Evolutionary conservation across 2,797 vertebrate species (phyloP).

Genomic region (Etheostoma nigrum): DNA sequence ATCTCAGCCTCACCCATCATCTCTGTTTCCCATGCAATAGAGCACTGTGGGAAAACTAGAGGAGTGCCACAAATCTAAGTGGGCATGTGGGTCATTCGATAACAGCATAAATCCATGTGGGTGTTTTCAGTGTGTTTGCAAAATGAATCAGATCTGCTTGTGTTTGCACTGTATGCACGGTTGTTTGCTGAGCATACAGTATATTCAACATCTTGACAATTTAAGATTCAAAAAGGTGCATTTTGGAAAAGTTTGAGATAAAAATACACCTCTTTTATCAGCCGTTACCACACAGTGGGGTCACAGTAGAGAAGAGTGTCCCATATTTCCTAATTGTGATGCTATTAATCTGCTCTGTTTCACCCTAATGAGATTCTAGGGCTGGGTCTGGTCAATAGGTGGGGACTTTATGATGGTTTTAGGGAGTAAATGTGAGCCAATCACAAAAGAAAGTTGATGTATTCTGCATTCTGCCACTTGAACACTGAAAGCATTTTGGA

Average conservation of each 20-base stretch:
- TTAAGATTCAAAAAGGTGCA: background rate
- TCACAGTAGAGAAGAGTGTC: slow-evolving; percentile 5
- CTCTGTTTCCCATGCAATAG: slow-evolving; percentile 68
- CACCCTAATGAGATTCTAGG: slow-evolving; percentile 10
- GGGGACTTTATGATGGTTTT: slow-evolving; percentile 4
- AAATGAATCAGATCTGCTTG: slow-evolving; percentile 17
- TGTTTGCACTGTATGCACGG: slow-evolving; percentile 4
- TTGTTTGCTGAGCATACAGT: slow-evolving; percentile 1
- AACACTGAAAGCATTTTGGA: slow-evolving; percentile 7
- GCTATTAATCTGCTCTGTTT: slow-evolving; percentile 14
- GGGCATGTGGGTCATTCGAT: slow-evolving; percentile 66
- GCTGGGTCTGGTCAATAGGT: slow-evolving; percentile 23
- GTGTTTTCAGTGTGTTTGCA: slow-evolving; percentile 37
- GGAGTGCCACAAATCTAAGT: slow-evolving; percentile 60
- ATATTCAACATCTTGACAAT: slow-evolving; percentile 7
- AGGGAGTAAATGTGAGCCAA: background rate
- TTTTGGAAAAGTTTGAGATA: background rate
- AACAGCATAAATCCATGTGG: slow-evolving; percentile 47
- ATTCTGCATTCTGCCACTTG: background rate
- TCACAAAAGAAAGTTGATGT: background rate
- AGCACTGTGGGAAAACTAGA: slow-evolving; percentile 65
- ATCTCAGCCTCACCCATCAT: slow-evolving; percentile 74
- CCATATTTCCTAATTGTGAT: slow-evolving; percentile 15
- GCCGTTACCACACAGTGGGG: background rate
- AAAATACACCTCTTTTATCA: slow-evolving; percentile 11